Evolutionary conservation across 2,797 vertebrate genomes (phyloP).

Genomic region (Crax fasciolata): DNA sequence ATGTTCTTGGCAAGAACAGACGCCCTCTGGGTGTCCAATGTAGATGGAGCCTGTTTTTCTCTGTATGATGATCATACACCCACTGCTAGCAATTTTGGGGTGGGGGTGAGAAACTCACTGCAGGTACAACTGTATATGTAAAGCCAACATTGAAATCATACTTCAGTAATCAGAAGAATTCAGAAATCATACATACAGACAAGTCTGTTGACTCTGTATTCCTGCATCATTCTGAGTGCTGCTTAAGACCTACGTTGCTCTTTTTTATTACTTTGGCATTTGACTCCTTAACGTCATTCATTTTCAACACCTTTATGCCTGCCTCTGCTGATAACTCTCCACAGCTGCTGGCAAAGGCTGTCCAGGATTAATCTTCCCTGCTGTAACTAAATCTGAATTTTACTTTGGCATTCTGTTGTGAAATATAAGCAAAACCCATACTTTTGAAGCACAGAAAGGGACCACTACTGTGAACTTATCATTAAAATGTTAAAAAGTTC

Average conservation of each 20-base stretch:
- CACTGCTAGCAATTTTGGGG: background rate
- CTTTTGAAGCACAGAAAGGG: background rate
- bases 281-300: background rate
- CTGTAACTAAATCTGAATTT: background rate
- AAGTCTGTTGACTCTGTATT: background rate
- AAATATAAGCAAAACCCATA: background rate
- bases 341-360: background rate
- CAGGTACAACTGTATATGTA: background rate
- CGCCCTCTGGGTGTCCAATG: background rate
- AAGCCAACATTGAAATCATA: background rate
- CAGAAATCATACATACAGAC: background rate
- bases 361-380: background rate
- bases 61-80: background rate
- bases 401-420: background rate
- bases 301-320: background rate
- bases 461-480: background rate
- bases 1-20: background rate
- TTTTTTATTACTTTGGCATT: background rate
- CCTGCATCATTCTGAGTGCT: background rate
- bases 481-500: slow-evolving; percentile 11
- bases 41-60: background rate
- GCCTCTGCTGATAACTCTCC: background rate
- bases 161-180: background rate
- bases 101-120: background rate
- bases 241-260: accelerated